Percentiles rank a stretch among this genome's conserved stretches.
phyloP scores from a whole-genome alignment of 2,113 vertebrate genomes.

The Lepus europaeus region DNA sequence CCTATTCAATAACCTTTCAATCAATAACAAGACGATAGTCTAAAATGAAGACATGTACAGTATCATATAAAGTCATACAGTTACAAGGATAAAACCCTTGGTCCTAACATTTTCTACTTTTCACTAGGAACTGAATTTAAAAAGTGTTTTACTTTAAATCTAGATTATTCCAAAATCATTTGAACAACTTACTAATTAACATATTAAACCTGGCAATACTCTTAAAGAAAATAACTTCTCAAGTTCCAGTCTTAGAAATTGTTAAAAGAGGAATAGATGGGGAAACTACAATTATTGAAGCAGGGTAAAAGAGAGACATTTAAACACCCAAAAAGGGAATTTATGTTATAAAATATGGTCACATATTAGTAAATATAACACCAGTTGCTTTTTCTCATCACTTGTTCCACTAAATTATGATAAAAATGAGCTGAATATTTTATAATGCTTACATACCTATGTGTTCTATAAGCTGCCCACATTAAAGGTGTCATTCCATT shows the following conservation, averaged over 20 bases:
- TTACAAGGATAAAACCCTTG: neutral
- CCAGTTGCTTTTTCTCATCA: slow-evolving; percentile 37
- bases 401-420: neutral
- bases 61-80: neutral
- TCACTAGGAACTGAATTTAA: neutral
- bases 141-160: slow-evolving; percentile 54
- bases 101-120: slow-evolving; percentile 31
- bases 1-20: slow-evolving; percentile 33
- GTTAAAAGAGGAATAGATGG: slow-evolving; percentile 48
- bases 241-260: slow-evolving; percentile 45
- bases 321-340: neutral
- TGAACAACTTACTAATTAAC: slow-evolving; percentile 46
- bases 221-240: neutral
- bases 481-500: slow-evolving; percentile 99
- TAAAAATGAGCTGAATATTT: slow-evolving; percentile 44
- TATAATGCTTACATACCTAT: slow-evolving; percentile 90
- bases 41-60: neutral
- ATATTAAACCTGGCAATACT: slow-evolving; percentile 33
- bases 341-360: neutral
- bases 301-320: neutral
- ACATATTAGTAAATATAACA: slow-evolving; percentile 4
- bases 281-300: neutral
- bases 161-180: slow-evolving; percentile 39
- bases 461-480: slow-evolving; percentile 99
- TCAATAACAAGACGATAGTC: neutral